These are phyloP conservation scores for Cirrhinus molitorella DNA, from an alignment of 2,797 vertebrate species.

Conservation along the genomic window DNA sequence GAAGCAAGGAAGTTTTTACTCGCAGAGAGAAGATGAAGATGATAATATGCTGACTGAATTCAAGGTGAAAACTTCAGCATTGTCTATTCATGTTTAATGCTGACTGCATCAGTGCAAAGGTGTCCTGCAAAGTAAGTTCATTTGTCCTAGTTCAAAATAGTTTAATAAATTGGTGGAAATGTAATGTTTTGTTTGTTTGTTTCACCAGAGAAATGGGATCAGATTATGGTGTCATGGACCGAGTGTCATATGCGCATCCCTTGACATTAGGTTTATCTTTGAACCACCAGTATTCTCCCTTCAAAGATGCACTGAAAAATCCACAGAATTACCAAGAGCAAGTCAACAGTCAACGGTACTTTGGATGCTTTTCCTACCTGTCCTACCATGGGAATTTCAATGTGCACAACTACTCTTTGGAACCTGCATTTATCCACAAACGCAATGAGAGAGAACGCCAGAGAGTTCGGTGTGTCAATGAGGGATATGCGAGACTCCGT, in stretches of 20 bases:
- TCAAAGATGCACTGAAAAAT: constrained; percentile 73
- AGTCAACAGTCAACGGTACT: constrained; percentile 56
- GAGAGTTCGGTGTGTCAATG: constrained; percentile 94
- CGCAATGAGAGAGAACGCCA: constrained; percentile 92
- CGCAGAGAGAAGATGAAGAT: constrained; percentile 19
- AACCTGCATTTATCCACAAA: constrained; percentile 90
- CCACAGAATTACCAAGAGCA: constrained; percentile 76
- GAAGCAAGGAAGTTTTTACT: not conserved
- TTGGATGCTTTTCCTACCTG: constrained; percentile 69
- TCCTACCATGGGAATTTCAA: constrained; percentile 73
- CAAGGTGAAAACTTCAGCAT: not conserved
- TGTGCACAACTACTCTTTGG: constrained; percentile 81
- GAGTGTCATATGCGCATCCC: constrained; percentile 63
- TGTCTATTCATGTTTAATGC: constrained; percentile 38
- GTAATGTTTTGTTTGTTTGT: not conserved
- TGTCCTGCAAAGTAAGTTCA: constrained; percentile 31
- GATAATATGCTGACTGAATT: constrained; percentile 5
- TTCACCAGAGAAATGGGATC: constrained; percentile 65
- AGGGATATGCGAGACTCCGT: constrained; percentile 89
- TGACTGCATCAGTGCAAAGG: constrained; percentile 24
- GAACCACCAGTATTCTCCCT: constrained; percentile 65
- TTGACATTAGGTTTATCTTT: constrained; percentile 69
- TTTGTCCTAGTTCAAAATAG: not conserved
- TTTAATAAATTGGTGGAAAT: not conserved
- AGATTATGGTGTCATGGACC: constrained; percentile 66